Percentiles rank a stretch among this genome's conserved stretches.
Evolutionary conservation across 2,797 vertebrate species (phyloP).

Genomic region (Phyllotis vaccarum): DNA sequence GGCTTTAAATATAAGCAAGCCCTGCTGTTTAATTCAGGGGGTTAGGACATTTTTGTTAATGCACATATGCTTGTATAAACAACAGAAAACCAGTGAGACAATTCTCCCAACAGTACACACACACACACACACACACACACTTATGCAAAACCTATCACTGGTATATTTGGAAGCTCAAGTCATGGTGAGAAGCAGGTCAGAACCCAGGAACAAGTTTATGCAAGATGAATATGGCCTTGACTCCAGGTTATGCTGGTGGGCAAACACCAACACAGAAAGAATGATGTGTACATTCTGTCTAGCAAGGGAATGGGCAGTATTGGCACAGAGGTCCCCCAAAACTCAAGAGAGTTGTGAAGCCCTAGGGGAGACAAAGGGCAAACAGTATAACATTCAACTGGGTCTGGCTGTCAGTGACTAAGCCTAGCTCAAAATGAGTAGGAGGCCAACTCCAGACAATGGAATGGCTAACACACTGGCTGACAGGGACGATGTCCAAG

Average conservation of each 20-base stretch:
- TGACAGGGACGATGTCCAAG: slow-evolving; percentile 65
- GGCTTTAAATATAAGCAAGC: slow-evolving; percentile 37
- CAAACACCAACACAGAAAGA: slow-evolving; percentile 60
- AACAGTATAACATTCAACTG: not conserved
- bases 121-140: slow-evolving; percentile 73
- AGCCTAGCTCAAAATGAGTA: slow-evolving; percentile 25
- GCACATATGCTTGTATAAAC: slow-evolving; percentile 65
- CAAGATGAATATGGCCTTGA: slow-evolving; percentile 62
- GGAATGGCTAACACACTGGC: slow-evolving; percentile 55
- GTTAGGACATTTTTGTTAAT: slow-evolving; percentile 35
- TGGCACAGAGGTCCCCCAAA: slow-evolving; percentile 47
- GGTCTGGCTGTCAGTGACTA: slow-evolving; percentile 11
- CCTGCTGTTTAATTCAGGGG: slow-evolving; percentile 67
- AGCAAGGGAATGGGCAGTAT: not conserved
- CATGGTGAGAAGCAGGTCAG: slow-evolving; percentile 66
- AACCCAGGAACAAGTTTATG: slow-evolving; percentile 69
- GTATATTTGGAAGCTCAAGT: slow-evolving; percentile 68
- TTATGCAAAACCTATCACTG: slow-evolving; percentile 69
- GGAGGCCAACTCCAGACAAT: slow-evolving; percentile 48
- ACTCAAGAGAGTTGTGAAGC: not conserved
- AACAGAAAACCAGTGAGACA: slow-evolving; percentile 71
- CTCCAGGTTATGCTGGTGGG: slow-evolving; percentile 56
- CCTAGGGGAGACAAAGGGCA: not conserved
- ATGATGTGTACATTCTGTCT: slow-evolving; percentile 56
- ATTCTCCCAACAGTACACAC: slow-evolving; percentile 63